phyloP scores from a whole-genome alignment of 2,797 vertebrate species.

The Meriones psammophilus region DNA sequence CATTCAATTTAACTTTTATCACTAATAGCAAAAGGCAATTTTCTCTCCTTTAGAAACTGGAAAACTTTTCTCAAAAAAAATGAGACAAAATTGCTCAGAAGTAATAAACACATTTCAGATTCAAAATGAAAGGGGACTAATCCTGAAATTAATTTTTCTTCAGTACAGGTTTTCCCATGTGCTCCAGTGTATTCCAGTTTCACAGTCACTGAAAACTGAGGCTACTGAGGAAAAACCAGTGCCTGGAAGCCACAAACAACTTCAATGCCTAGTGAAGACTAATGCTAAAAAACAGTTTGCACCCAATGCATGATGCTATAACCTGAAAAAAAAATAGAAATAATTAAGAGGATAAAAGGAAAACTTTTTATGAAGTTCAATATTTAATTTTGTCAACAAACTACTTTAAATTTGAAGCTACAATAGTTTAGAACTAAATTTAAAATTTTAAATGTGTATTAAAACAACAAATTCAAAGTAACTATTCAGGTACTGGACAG shows the following conservation, averaged over 20 bases:
- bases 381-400: slow-evolving; percentile 13
- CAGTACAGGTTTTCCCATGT: slow-evolving; percentile 30
- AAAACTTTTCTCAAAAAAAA: slow-evolving; percentile 12
- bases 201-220: background rate
- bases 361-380: slow-evolving; percentile 50
- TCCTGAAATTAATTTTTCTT: slow-evolving; percentile 18
- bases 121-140: slow-evolving; percentile 25
- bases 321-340: slow-evolving; percentile 34
- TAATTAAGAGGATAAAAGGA: slow-evolving; percentile 29
- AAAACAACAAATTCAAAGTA: slow-evolving; percentile 55
- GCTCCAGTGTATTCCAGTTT: background rate
- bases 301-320: background rate
- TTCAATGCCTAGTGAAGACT: slow-evolving; percentile 30
- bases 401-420: background rate
- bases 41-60: background rate
- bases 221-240: slow-evolving; percentile 2
- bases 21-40: slow-evolving; percentile 27
- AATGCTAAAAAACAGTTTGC: slow-evolving; percentile 52
- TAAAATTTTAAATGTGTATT: slow-evolving; percentile 46
- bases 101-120: slow-evolving; percentile 19
- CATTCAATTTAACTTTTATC: slow-evolving; percentile 62
- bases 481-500: background rate
- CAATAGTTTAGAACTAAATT: slow-evolving; percentile 47
- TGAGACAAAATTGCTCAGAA: slow-evolving; percentile 34
- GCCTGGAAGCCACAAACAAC: background rate